Evolutionary conservation across 2,113 vertebrate genomes (phyloP), one percentile per base, ranked within the genome.

Genomic region (Boulengeromyrus knoepffleri): DNA sequence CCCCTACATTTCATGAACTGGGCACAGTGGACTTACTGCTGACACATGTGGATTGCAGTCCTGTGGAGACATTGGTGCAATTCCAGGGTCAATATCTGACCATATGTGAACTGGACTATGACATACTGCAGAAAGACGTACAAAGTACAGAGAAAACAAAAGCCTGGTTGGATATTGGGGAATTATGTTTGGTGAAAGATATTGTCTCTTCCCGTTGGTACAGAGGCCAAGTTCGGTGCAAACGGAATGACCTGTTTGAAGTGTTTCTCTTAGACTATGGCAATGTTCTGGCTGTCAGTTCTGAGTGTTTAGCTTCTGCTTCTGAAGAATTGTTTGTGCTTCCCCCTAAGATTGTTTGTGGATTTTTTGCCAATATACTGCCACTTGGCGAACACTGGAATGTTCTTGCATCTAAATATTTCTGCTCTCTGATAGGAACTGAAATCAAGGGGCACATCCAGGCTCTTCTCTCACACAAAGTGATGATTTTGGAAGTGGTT

Each of bases 181-280:
- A 96, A 27, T 95, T 95, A 89, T 99, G 97, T 91, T 95, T 99
- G 39, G 97, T 97, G 19, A 96, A 99, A 95, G 97, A 99, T 85
- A 45, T 92, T 39, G 85, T 91, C 6, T 94, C 94, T 90, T 96
- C 95, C 87, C 94, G 89, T 88, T 99, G 98, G 98, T 96, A 96
- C 90, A 96, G 99, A 96, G 98, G 97, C 95, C 96, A 96, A 95
- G 94, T 98, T 90, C 92, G 97, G 90, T 94, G 94, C 88, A 96
- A 93, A 91, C 94, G 88, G 27, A 93, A 93, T 0, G 91, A 93
- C 66, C 47, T 93, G 24, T 97, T 89, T 91, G 95, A 97, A 2
- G 94, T 97, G 24, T 95, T 97, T 87, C 96, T 99, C n/a, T 94
- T 98, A 58, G 99, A 99, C 91, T 91, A 92, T 10, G 98, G 98